These are phyloP conservation scores for Astatoreochromis straeleni DNA, from an alignment of 2,113 vertebrate species.

Conservation along the genomic window DNA sequence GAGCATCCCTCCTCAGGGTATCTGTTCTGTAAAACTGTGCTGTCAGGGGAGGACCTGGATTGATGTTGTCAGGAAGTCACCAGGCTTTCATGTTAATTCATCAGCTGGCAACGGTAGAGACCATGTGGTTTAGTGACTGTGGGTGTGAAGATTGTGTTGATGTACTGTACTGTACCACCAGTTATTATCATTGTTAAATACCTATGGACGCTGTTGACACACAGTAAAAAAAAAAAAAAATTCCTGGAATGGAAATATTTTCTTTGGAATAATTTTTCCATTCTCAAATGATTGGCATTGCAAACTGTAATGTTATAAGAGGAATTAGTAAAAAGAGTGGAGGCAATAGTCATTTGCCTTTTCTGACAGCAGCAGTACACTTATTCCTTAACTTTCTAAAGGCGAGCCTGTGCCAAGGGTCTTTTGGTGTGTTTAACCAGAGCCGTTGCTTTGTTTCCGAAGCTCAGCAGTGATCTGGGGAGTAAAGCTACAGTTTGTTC, in stretches of 20 bases:
- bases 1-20: not conserved
- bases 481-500: not conserved
- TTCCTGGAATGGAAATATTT: fast-evolving
- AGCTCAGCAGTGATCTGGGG: not conserved
- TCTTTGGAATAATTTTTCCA: not conserved
- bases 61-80: constrained; percentile 13
- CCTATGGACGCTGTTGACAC: not conserved
- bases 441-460: not conserved
- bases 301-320: not conserved
- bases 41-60: not conserved
- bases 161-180: not conserved
- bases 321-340: not conserved
- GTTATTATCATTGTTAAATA: not conserved
- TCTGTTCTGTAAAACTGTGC: constrained; percentile 13
- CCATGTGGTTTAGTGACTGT: not conserved
- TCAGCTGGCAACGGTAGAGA: not conserved
- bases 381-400: not conserved
- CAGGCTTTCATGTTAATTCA: constrained; percentile 7
- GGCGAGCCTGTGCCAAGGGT: not conserved
- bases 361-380: not conserved
- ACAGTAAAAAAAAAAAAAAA: not conserved
- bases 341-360: not conserved
- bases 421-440: not conserved
- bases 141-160: not conserved
- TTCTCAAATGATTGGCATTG: not conserved